Evolutionary conservation across 2,113 vertebrate genomes (phyloP), one percentile per base, ranked within the genome.

Genomic region (Apteryx mantelli): DNA sequence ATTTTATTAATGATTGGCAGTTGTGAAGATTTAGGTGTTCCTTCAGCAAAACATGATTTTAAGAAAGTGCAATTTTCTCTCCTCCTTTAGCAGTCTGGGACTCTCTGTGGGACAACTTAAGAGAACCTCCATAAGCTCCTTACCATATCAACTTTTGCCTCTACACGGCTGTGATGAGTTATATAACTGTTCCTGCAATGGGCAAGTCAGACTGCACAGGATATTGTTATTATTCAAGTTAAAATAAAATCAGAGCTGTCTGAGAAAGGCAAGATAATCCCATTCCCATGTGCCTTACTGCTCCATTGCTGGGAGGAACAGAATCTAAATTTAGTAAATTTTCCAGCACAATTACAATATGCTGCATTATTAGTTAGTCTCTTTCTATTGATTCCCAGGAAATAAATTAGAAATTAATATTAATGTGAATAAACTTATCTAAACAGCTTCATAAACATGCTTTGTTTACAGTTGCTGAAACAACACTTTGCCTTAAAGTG

Each of bases 301-400:
- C 81, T 95, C 56, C 68, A 68, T 80, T 89, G 69, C 75, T 86
- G 71, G 17, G 18, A 64, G n/a, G 82, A 89, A 75, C 22, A 52
- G 74, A 92, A 82, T 89, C 95, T 96, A 96, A 95, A 96, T 95
- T 80, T 96, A 95, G 95, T 63, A 86, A n/a, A n/a, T 84, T 91
- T 95, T 96, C 88, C 83, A 93, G 73, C 32, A 70, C 50, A 73
- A 15, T 93, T 89, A 61, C 3, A 68, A 38, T 76, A 85, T 73
- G n/a, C 13, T 69, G 42, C 17, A 91, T 87, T 81, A 84, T 81
- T 85, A 65, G n/a, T 88, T 70, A 68, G 16, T 42, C 18, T 78
- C 26, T 90, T 83, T 53, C 26, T 77, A 21, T 53, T 79, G 40
- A 75, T 84, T 84, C 84, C 42, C 5, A 34, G 71, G 22, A 93